These are phyloP conservation scores for Macrostomum cliftonense DNA, from an alignment of 2,888 invertebrate species.

Conservation along the genomic window DNA sequence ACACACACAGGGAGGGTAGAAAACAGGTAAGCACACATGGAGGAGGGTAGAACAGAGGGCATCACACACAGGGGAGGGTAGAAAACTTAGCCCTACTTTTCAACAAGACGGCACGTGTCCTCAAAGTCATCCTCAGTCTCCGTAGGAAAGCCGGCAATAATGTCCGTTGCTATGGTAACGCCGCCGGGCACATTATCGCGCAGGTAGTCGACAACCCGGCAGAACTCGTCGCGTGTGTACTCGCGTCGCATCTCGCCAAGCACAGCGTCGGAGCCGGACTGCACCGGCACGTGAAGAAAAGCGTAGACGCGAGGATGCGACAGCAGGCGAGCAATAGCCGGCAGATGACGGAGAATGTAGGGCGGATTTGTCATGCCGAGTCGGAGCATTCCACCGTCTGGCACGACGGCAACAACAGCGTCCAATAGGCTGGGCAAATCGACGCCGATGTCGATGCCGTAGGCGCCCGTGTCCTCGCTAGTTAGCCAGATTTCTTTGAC, in stretches of 20 bases:
- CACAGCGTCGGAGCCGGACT: slow-evolving; percentile 82
- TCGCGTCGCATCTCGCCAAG: slow-evolving; percentile 86
- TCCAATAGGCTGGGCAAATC: slow-evolving; percentile 67
- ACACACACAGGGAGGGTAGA: too few relatives aligned
- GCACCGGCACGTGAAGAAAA: slow-evolving; percentile 90
- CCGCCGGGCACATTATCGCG: slow-evolving; percentile 58
- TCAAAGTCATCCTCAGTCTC: slow-evolving; percentile 52
- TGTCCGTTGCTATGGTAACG: slow-evolving; percentile 83
- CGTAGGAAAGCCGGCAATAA: slow-evolving; percentile 93
- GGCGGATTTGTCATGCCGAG: slow-evolving; percentile 98
- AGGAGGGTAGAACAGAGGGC: too few relatives aligned
- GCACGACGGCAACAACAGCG: slow-evolving; percentile 55
- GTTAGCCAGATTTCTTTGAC: slow-evolving; percentile 87
- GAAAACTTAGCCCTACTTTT: too few relatives aligned
- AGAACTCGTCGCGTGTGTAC: slow-evolving; percentile 71
- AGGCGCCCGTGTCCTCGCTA: slow-evolving; percentile 91
- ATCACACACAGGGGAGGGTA: too few relatives aligned
- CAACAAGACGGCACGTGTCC: background rate
- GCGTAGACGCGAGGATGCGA: slow-evolving; percentile 70
- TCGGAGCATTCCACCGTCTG: slow-evolving; percentile 44
- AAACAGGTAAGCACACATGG: too few relatives aligned
- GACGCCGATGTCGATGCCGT: slow-evolving; percentile 77
- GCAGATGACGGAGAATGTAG: slow-evolving; percentile 79
- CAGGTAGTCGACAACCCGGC: slow-evolving; percentile 56
- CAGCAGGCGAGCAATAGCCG: slow-evolving; percentile 67